A percentile compares a stretch with the other conserved stretches of the same genome.
Conservation (phyloP, 2,888 invertebrate species). For the Taphrorychus bicolor region DNA sequence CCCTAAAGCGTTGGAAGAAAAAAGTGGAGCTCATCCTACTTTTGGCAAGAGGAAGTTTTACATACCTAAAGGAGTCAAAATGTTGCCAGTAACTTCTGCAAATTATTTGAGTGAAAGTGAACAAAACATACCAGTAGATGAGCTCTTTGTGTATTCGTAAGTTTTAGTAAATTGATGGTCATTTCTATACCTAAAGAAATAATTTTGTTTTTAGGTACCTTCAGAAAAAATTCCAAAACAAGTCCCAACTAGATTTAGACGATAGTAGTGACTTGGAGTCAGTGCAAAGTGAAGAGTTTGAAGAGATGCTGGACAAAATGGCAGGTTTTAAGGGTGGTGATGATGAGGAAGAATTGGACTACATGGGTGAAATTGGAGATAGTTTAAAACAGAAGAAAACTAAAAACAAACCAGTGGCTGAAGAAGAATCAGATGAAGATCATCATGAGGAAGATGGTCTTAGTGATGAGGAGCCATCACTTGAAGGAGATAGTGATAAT, state of each 20-base stretch:
- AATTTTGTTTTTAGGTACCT: conserved; percentile 65
- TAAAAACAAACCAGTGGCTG: conserved; percentile 10
- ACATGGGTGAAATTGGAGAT: conserved; percentile 68
- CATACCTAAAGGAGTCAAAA: conserved; percentile 72
- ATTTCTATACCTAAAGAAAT: too few species aligned
- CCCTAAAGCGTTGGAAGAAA: conserved; percentile 72
- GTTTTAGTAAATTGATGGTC: too few species aligned
- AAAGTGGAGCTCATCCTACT: conserved; percentile 68
- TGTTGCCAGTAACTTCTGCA: conserved; percentile 76
- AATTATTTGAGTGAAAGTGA: conserved; percentile 73
- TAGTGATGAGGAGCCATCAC: conserved; percentile 49
- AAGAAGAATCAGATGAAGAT: conserved; percentile 22
- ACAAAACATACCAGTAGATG: conserved; percentile 87
- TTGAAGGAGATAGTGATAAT: conserved; percentile 42
- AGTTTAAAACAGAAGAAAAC: conserved; percentile 31
- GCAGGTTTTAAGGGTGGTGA: conserved; percentile 56
- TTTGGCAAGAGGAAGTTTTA: conserved; percentile 74
- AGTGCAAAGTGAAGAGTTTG: conserved; percentile 80
- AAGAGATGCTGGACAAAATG: conserved; percentile 69
- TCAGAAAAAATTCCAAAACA: conserved; percentile 59
- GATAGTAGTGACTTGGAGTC: conserved; percentile 73
- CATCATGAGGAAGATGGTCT: conserved; percentile 52
- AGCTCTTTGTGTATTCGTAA: conserved; percentile 76
- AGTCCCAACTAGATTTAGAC: conserved; percentile 57
- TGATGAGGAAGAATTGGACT: conserved; percentile 70